These are phyloP conservation scores for Lampris megalopsis DNA, from an alignment of 2,113 vertebrate species.

Conservation along the genomic window DNA sequence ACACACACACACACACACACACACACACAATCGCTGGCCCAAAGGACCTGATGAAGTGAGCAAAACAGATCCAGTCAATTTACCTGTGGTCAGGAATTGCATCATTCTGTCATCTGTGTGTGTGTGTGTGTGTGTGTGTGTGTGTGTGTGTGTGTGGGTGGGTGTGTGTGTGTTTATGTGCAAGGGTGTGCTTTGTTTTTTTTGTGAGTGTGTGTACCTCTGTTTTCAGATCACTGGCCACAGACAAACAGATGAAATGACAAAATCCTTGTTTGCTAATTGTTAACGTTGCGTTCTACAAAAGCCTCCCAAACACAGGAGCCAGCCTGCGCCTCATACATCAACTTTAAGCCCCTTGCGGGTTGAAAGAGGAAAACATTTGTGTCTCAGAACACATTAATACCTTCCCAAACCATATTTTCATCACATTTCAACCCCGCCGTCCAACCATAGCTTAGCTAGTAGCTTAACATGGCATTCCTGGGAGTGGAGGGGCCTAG, in stretches of 20 bases:
- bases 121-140: conserved; percentile 6
- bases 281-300: background rate
- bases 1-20: conserved; percentile 22
- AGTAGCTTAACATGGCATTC: conserved; percentile 22
- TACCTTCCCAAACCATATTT: conserved; percentile 52
- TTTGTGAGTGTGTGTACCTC: background rate
- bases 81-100: background rate
- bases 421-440: conserved; percentile 60
- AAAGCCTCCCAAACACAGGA: conserved; percentile 24
- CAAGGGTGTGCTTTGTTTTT: no score
- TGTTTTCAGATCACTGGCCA: background rate
- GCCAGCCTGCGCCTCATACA: conserved; percentile 19
- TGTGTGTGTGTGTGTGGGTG: conserved; percentile 10
- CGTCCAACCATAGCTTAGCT: conserved; percentile 31
- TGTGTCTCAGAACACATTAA: conserved; percentile 21
- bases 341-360: conserved; percentile 26
- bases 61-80: conserved; percentile 11
- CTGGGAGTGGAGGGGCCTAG: background rate
- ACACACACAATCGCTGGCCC: conserved; percentile 19
- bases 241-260: background rate
- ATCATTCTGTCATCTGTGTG: conserved; percentile 44
- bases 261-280: conserved; percentile 27
- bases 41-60: conserved; percentile 40
- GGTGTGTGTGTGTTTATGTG: conserved; percentile 1
- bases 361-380: conserved; percentile 37